Conservation (phyloP, 2,113 vertebrate genomes). For the Prunella fulvescens region DNA sequence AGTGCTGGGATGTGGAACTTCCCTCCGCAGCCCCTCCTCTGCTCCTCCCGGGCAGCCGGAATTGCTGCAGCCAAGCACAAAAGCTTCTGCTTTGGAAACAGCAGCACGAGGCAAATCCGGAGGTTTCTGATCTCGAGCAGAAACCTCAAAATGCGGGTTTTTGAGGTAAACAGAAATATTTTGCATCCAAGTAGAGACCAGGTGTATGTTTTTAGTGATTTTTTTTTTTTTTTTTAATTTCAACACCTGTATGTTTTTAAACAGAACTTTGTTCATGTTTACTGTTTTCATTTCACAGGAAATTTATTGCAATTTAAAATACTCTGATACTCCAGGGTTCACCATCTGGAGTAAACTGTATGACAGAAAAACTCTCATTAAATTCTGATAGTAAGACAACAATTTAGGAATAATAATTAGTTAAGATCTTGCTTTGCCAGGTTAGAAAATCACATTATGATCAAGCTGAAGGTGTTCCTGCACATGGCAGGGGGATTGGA, state of each 20-base stretch:
- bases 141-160: not conserved
- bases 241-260: not conserved
- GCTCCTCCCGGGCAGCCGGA: rapidly evolving
- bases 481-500: rapidly evolving
- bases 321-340: not conserved
- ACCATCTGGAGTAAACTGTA: not conserved
- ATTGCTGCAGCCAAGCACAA: not conserved
- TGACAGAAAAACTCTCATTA: not conserved
- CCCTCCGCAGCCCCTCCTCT: rapidly evolving
- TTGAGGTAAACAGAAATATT: not conserved
- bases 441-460: not conserved
- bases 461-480: not conserved
- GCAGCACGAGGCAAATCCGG: not conserved
- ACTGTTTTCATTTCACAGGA: not conserved
- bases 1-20: rapidly evolving
- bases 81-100: not conserved
- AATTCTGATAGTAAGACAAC: not conserved
- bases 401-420: not conserved
- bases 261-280: rapidly evolving
- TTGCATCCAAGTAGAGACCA: not conserved
- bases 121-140: not conserved
- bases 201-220: not conserved
- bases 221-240: not conserved
- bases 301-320: not conserved
- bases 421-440: not conserved